Conservation (phyloP, 1,140 invertebrate genomes). For the Drosophila teissieri region DNA sequence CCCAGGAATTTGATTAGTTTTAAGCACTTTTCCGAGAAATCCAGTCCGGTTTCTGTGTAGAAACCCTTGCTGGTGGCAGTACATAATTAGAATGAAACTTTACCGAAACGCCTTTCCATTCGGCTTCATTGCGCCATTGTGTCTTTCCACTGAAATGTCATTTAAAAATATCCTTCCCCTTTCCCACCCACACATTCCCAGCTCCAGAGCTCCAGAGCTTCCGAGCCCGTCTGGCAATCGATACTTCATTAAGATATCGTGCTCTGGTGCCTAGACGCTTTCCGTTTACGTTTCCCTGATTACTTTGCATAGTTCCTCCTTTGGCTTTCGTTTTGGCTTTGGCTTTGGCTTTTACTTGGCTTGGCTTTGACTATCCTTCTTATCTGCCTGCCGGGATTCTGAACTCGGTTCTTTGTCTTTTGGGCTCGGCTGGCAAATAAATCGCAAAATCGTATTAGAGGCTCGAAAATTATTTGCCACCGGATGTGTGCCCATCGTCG, state of each 20-base stretch:
- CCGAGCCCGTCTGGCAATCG: conserved; percentile 59
- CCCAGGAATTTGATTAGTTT: conserved; percentile 38
- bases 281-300: conserved; percentile 84
- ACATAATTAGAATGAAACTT: conserved; percentile 49
- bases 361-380: conserved; percentile 55
- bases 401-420: conserved; percentile 66
- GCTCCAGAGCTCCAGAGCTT: not conserved
- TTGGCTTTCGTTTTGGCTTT: not conserved
- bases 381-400: conserved; percentile 33
- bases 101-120: conserved; percentile 19
- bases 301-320: conserved; percentile 80
- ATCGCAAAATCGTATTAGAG: conserved; percentile 76
- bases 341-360: not conserved
- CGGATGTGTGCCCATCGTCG: conserved; percentile 69
- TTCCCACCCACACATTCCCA: conserved; percentile 5
- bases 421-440: conserved; percentile 69
- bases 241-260: conserved; percentile 84
- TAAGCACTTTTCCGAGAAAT: conserved; percentile 30
- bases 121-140: conserved; percentile 52
- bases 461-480: conserved; percentile 74
- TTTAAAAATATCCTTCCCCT: conserved; percentile 72
- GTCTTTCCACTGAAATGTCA: conserved; percentile 61
- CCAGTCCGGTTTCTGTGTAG: not conserved
- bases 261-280: conserved; percentile 80
- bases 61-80: conserved; percentile 21